Base-by-base conservation (phyloP, 2,888 invertebrate genomes). In the Plebejus anna region DNA sequence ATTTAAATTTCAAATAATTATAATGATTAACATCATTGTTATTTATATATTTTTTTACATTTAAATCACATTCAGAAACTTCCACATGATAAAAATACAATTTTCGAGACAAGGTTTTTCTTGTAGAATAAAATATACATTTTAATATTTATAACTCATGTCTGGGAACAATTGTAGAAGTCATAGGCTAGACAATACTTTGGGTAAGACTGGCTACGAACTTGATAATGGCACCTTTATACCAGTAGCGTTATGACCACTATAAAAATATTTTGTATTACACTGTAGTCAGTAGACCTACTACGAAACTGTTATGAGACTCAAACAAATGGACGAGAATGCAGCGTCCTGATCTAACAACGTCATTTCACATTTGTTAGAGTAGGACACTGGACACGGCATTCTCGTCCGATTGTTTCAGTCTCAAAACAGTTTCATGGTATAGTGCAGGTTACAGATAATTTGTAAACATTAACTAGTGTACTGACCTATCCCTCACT, bases 161-260 rank as follows among this genome's bases (percentile, higher is more conserved):
- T 51, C 11, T 73, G 73, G 73, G 73, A 73, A 73, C 73, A 73
- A 73, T 32, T 73, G 73, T 73, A 73, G 28, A 55, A 73, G 73
- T 73, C 73, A 55, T 73, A 73, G 73, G 28, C 28, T 73, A 73
- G 51, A 73, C 51, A 73, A 72, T 72, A 73, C 73, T 73, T 16
- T 73, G 73, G 32, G 51, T 51, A 73, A 73, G 73, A 73, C 73
- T 73, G 73, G 28, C 32, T 28, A 73, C n/a, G 32, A 32, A 73
- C n/a, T 73, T 22, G 13, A 42, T 73, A 66, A 66, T 13, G 66
- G 61, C 61, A 1, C 61, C 66, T 16, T 36, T 28, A 66, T 28
- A 66, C 32, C 16, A 22, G 32, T 1, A 5, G 32, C 5, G 13
- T 4, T 4, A 4, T 55, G 55, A 55, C 55, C 55, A 55, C 55